phyloP scores from a whole-genome alignment of 2,888 invertebrate species.

The Adelphocoris suturalis region DNA sequence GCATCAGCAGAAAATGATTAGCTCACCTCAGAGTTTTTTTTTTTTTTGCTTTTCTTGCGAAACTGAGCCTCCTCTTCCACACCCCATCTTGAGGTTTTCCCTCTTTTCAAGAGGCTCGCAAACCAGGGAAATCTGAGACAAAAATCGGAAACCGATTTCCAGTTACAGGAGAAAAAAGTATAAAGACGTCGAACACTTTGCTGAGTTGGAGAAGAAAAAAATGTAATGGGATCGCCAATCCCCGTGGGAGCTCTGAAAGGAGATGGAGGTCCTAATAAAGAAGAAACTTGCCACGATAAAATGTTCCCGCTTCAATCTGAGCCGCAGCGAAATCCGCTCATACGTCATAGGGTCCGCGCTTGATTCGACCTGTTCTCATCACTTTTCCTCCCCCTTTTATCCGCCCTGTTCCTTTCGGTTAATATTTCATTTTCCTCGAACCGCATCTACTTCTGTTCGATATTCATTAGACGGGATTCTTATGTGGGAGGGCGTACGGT shows the following conservation, averaged over 20 bases:
- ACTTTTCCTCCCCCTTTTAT: too few species aligned
- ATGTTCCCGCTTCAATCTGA: constrained; percentile 16
- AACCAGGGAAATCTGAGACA: neutral
- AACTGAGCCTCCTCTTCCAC: too few species aligned
- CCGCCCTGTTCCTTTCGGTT: neutral
- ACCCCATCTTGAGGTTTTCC: neutral
- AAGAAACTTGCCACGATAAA: constrained; percentile 15
- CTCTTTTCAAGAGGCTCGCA: neutral
- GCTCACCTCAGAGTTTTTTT: too few species aligned
- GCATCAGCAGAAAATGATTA: too few species aligned
- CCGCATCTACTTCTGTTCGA: neutral
- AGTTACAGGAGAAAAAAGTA: neutral
- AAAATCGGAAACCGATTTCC: neutral
- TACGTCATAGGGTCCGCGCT: neutral
- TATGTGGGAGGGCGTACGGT: neutral
- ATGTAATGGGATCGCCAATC: neutral
- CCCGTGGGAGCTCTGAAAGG: neutral
- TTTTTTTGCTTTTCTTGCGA: too few species aligned
- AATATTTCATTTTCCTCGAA: neutral
- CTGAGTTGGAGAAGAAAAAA: neutral
- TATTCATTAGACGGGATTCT: neutral
- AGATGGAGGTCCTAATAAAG: constrained; percentile 25
- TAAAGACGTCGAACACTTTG: constrained; percentile 6
- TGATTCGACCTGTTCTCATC: neutral
- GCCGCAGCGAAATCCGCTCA: neutral